phyloP scores from a whole-genome alignment of 2,113 vertebrate genomes.

The Amia ocellicauda region DNA sequence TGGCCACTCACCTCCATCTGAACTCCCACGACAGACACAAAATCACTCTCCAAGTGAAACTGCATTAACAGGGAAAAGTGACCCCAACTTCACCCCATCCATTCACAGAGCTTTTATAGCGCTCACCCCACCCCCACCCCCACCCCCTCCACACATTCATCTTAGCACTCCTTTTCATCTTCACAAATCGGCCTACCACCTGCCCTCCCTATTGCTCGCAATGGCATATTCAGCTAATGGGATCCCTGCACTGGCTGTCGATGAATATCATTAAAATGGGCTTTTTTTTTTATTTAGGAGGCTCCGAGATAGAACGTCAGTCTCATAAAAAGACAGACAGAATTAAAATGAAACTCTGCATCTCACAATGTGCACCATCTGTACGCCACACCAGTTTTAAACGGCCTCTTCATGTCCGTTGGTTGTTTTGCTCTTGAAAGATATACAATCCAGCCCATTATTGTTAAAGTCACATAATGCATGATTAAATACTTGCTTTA shows the following conservation, averaged over 20 bases:
- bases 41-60: slow-evolving; percentile 30
- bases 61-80: slow-evolving; percentile 58
- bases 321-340: no score
- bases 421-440: no score
- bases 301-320: not conserved
- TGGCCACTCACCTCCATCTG: slow-evolving; percentile 70
- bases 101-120: slow-evolving; percentile 59
- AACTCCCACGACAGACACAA: slow-evolving; percentile 62
- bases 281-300: not conserved
- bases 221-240: slow-evolving; percentile 13
- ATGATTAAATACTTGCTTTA: no score
- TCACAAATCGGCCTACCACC: slow-evolving; percentile 61
- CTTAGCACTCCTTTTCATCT: slow-evolving; percentile 63
- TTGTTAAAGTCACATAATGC: no score
- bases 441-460: no score
- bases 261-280: slow-evolving; percentile 6
- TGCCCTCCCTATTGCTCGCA: slow-evolving; percentile 39
- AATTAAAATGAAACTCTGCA: no score
- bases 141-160: slow-evolving; percentile 30
- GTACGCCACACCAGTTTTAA: no score
- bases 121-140: slow-evolving; percentile 36
- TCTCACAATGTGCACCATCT: no score
- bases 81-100: slow-evolving; percentile 63
- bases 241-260: not conserved
- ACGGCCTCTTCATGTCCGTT: no score